A percentile compares a stretch with the other conserved stretches of the same genome.
Conservation (phyloP, 2,888 invertebrate genomes). For the Phytoseiulus persimilis region DNA sequence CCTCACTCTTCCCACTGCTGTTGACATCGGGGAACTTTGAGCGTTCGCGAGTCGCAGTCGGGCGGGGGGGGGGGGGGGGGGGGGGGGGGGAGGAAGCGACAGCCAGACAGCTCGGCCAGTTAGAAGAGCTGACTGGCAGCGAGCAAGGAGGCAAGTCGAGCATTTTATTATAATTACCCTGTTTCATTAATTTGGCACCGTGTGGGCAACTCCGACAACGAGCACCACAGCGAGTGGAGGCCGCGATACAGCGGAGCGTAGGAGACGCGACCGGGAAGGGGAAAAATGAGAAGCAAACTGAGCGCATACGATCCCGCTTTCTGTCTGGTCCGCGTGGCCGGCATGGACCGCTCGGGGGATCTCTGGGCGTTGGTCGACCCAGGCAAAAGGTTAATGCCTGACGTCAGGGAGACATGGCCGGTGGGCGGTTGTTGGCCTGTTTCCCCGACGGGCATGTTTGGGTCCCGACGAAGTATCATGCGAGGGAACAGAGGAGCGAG, state of each 20-base stretch:
- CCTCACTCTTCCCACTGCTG: not conserved
- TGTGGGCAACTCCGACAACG: not conserved
- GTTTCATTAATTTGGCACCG: slow-evolving; percentile 5
- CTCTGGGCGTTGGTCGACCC: too few species aligned
- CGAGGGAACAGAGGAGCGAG: too few species aligned
- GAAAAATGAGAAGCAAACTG: not conserved
- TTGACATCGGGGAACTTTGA: not conserved
- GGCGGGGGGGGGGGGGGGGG: too few species aligned
- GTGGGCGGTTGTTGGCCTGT: too few species aligned
- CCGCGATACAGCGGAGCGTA: not conserved
- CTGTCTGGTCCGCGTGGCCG: not conserved
- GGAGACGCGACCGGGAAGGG: not conserved
- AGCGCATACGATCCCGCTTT: not conserved
- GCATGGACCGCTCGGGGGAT: too few species aligned
- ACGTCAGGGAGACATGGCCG: too few species aligned
- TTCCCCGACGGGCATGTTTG: too few species aligned
- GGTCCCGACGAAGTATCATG: too few species aligned
- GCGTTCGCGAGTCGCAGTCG: not conserved
- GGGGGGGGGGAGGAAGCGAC: too few species aligned
- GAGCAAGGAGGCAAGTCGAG: not conserved
- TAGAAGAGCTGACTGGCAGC: not conserved
- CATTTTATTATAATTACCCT: slow-evolving; percentile 5
- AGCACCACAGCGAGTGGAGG: not conserved
- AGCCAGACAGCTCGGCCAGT: not conserved
- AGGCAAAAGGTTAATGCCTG: too few species aligned